Percentiles rank a stretch among this genome's conserved stretches.
Evolutionary conservation across 1,140 invertebrate species (phyloP).

Genomic region (Cotesia glomerata): DNA sequence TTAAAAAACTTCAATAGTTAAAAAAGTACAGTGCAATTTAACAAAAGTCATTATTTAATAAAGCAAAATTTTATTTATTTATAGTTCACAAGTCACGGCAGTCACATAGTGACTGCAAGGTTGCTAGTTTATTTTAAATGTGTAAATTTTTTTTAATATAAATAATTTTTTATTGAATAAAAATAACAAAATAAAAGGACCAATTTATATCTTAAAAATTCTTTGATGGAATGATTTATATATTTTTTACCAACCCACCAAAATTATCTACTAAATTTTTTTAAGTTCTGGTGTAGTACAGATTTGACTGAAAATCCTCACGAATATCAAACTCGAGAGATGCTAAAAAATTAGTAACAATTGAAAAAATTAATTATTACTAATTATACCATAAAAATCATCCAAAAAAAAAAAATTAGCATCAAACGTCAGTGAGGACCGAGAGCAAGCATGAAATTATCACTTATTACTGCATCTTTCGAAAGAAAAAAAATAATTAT

Average conservation of each 20-base stretch:
- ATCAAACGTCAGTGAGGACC: background rate
- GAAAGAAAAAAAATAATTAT: slow-evolving; percentile 18
- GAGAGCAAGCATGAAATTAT: slow-evolving; percentile 43
- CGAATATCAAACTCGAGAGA: slow-evolving; percentile 39
- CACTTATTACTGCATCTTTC: slow-evolving; percentile 47
- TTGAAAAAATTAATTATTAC: no score
- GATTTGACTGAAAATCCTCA: no score
- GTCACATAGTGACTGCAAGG: no score
- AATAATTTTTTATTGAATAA: background rate
- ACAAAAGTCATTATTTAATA: no score
- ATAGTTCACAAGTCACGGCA: no score
- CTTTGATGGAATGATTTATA: no score
- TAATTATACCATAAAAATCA: background rate
- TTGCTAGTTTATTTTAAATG: no score
- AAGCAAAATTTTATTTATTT: no score
- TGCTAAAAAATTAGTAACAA: slow-evolving; percentile 36
- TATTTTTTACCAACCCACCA: no score
- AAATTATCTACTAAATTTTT: background rate
- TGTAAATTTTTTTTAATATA: background rate
- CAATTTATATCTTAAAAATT: background rate
- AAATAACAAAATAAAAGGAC: background rate
- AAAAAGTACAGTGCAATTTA: no score
- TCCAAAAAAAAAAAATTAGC: background rate
- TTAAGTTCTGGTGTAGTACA: no score
- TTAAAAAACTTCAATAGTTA: no score